A percentile compares a stretch with the other conserved stretches of the same genome.
Conservation (phyloP, 2,113 vertebrate genomes). For the Chroicocephalus ridibundus region DNA sequence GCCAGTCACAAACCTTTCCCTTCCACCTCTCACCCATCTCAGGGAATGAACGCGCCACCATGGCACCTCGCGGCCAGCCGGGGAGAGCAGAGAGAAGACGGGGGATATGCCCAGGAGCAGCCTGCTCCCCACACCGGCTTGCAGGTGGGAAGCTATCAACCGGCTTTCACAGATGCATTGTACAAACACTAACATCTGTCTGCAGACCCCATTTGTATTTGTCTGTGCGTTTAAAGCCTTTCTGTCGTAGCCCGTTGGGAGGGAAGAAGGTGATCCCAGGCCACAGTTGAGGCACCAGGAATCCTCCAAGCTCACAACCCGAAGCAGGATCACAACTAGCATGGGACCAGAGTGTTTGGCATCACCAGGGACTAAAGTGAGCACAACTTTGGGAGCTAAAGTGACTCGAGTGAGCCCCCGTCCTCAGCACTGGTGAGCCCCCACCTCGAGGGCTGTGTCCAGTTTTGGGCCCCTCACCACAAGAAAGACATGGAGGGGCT, state of each 20-base stretch:
- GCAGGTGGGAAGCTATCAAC: too few species aligned
- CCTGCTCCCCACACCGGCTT: not conserved
- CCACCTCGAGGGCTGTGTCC: too few species aligned
- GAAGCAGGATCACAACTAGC: rapidly evolving
- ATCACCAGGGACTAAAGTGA: not conserved
- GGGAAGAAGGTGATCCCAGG: not conserved
- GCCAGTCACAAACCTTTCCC: not conserved
- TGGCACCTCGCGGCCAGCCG: not conserved
- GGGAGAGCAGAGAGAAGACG: not conserved
- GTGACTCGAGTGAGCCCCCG: too few species aligned
- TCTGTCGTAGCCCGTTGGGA: not conserved
- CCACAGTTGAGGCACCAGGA: not conserved
- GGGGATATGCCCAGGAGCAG: not conserved
- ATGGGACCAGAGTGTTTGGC: not conserved
- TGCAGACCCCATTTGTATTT: not conserved
- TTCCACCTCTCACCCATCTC: not conserved
- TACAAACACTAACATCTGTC: not conserved
- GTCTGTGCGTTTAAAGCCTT: not conserved
- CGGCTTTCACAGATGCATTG: too few species aligned
- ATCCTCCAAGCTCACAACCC: not conserved
- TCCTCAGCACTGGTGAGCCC: too few species aligned
- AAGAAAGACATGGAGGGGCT: too few species aligned
- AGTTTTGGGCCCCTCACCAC: too few species aligned
- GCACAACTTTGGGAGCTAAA: too few species aligned
- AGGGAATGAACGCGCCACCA: not conserved